A percentile compares a stretch with the other conserved stretches of the same genome.
Evolutionary conservation across 2,797 vertebrate species (phyloP).

Genomic region (Myotis myotis): DNA sequence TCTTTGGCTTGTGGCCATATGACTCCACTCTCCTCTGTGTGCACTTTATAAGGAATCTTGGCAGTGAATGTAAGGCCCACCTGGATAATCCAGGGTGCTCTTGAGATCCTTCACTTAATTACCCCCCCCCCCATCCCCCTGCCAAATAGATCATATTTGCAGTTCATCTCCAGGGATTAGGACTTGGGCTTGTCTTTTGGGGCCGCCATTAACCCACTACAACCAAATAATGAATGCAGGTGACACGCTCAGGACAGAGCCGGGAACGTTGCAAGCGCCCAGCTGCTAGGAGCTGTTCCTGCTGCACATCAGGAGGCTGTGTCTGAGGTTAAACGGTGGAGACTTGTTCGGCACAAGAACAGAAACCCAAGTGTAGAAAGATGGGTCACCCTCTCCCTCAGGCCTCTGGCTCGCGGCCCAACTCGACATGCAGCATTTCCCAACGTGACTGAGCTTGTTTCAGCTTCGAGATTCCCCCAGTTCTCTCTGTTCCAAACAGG

Average conservation of each 20-base stretch:
- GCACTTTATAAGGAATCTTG: background rate
- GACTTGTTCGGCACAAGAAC: background rate
- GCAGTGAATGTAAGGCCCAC: background rate
- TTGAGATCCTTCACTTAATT: background rate
- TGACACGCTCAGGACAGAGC: no score
- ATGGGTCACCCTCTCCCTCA: background rate
- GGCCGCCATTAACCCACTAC: background rate
- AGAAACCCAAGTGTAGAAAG: background rate
- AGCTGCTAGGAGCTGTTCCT: rapidly evolving
- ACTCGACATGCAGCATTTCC: background rate
- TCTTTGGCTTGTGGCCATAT: background rate
- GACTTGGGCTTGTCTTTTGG: background rate
- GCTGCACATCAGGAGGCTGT: rapidly evolving
- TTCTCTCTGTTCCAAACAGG: background rate
- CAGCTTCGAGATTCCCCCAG: background rate
- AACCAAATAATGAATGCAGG: rapidly evolving
- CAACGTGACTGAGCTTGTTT: background rate
- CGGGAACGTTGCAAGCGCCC: rapidly evolving
- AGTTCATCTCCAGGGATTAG: background rate
- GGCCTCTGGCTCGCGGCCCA: background rate
- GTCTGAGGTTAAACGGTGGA: background rate
- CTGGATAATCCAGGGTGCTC: background rate
- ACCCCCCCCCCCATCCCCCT: background rate
- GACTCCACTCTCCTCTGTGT: rapidly evolving
- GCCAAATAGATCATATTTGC: background rate